phyloP scores from a whole-genome alignment of 2,113 vertebrate species.

The Coptodon bakossiorum region DNA sequence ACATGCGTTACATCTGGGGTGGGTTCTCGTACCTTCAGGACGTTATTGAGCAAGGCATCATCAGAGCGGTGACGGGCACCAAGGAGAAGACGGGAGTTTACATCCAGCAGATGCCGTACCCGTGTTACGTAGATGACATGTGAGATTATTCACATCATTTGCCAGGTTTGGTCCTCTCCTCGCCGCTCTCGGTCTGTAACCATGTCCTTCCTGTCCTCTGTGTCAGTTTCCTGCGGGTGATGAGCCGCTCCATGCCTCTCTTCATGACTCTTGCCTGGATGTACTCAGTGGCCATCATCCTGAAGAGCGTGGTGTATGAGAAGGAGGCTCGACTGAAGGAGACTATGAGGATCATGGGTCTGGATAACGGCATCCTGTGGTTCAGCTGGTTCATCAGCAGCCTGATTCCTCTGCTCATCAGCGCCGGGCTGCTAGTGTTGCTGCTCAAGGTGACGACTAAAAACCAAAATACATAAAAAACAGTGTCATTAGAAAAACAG shows the following conservation, averaged over 20 bases:
- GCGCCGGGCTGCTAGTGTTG: conserved; percentile 84
- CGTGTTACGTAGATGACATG: conserved; percentile 97
- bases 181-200: not conserved
- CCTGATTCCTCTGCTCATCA: conserved; percentile 88
- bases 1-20: conserved; percentile 96
- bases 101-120: conserved; percentile 98
- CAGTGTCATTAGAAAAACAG: not conserved
- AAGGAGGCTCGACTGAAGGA: conserved; percentile 96
- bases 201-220: not conserved
- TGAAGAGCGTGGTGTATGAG: conserved; percentile 95
- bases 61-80: conserved; percentile 81
- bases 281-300: conserved; percentile 95
- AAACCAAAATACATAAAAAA: not conserved
- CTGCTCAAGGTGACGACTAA: conserved; percentile 79
- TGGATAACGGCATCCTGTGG: conserved; percentile 92
- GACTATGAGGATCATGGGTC: conserved; percentile 97
- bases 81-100: conserved; percentile 90
- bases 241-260: conserved; percentile 95
- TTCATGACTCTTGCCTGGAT: conserved; percentile 99
- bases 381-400: conserved; percentile 98
- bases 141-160: conserved; percentile 42
- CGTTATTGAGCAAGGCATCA: conserved; percentile 88
- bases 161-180: not conserved
- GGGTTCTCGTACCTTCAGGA: conserved; percentile 95
- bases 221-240: conserved; percentile 88